Percentiles rank a stretch among this genome's conserved stretches.
phyloP scores from a whole-genome alignment of 2,113 vertebrate genomes.

The Gadus macrocephalus region DNA sequence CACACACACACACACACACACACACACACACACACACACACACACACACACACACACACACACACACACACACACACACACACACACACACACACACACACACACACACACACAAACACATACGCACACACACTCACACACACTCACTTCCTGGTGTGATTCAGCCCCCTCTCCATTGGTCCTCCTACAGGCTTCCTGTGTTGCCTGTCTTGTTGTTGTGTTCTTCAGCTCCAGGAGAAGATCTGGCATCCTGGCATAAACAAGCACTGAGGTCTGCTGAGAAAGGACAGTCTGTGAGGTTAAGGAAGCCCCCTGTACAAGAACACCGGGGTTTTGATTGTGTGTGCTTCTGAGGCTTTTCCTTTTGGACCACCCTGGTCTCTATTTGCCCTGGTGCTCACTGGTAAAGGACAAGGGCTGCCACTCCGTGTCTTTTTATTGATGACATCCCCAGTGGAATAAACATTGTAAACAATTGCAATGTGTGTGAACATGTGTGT shows the following conservation, averaged over 20 bases:
- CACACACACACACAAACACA: neutral
- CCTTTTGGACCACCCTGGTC: neutral
- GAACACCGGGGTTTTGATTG: neutral
- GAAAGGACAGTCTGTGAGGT: conserved; percentile 33
- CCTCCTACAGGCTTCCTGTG: conserved; percentile 70
- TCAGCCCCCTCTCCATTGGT: conserved; percentile 37
- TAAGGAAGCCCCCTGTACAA: conserved; percentile 13
- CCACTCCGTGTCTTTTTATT: too few species aligned
- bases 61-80: conserved; percentile 27
- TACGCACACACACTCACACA: too few species aligned
- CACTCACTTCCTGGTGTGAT: conserved; percentile 56
- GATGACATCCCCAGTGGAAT: too few species aligned
- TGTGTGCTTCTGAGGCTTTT: conserved; percentile 15
- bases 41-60: neutral
- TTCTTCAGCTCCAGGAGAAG: neutral
- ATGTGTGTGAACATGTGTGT: too few species aligned
- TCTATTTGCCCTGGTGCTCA: conserved; percentile 17
- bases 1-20: too few species aligned
- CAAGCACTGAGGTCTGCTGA: conserved; percentile 9
- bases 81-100: conserved; percentile 18
- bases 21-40: conserved; percentile 20
- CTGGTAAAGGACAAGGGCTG: too few species aligned
- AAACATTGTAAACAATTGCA: too few species aligned
- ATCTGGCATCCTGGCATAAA: conserved; percentile 49
- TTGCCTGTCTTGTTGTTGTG: neutral